phyloP scores from a whole-genome alignment of 2,113 vertebrate genomes.

The Coturnix japonica region DNA sequence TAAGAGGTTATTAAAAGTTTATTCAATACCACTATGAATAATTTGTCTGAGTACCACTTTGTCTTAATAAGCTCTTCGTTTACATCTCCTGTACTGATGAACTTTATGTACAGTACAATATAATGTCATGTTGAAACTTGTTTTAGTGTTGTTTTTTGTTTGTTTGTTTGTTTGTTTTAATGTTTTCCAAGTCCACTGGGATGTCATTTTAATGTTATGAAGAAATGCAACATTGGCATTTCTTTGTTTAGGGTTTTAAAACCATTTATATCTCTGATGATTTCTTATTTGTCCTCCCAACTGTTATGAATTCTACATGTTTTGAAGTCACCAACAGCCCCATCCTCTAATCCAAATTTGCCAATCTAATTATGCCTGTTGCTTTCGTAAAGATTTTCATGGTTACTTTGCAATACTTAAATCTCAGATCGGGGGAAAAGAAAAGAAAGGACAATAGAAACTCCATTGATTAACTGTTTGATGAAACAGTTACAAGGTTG shows the following conservation, averaged over 20 bases:
- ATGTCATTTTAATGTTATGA: not conserved
- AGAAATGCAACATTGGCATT: not conserved
- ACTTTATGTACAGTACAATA: not conserved
- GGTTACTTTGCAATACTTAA: not conserved
- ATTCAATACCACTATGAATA: not conserved
- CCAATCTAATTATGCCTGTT: not conserved
- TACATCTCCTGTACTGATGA: not conserved
- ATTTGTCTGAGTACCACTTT: not conserved
- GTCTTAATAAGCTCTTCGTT: not conserved
- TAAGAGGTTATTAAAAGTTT: conserved; percentile 59
- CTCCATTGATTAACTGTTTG: not conserved
- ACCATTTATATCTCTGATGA: not conserved
- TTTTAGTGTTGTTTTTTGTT: not conserved
- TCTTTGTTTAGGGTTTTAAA: not conserved
- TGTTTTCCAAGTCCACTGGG: not conserved
- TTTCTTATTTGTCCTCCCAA: not conserved
- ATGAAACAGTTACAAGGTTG: not conserved
- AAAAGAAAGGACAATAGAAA: not conserved
- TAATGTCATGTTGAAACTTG: not conserved
- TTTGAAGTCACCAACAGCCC: not conserved
- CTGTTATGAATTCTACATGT: fast-evolving
- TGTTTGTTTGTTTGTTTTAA: not conserved
- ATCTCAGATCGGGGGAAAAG: not conserved
- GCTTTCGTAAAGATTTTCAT: not conserved
- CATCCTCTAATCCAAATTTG: not conserved